phyloP scores from a whole-genome alignment of 1,140 invertebrate genomes.

The Drosophila melanica region DNA sequence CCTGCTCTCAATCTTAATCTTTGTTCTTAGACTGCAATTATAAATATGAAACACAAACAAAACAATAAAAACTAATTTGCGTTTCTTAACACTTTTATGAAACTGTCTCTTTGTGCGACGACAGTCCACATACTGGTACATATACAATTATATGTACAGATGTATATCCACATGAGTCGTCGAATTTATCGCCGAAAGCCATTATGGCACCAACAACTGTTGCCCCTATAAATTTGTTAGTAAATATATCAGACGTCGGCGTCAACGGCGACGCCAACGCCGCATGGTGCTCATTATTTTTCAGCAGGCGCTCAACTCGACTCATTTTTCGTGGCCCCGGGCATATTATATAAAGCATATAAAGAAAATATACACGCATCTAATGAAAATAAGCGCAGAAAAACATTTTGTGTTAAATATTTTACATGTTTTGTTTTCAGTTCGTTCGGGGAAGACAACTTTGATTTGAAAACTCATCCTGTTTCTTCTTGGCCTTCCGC shows the following conservation, averaged over 20 bases:
- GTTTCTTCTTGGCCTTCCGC: constrained; percentile 30
- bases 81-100: not conserved
- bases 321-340: constrained; percentile 9
- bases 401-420: constrained; percentile 72
- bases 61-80: not conserved
- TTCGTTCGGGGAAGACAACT: constrained; percentile 44
- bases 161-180: constrained; percentile 18
- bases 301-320: constrained; percentile 21
- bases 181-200: constrained; percentile 30
- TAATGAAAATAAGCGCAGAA: constrained; percentile 63
- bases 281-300: constrained; percentile 46
- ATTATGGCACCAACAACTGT: constrained; percentile 38
- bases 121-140: not conserved
- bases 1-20: not conserved
- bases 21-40: not conserved
- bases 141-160: not conserved
- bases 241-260: constrained; percentile 40
- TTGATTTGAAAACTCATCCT: constrained; percentile 28
- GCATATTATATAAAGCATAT: constrained; percentile 9
- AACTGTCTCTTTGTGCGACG: not conserved
- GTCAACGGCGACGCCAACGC: constrained; percentile 11
- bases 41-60: too few species aligned
- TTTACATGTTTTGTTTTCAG: constrained; percentile 65
- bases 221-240: constrained; percentile 44
- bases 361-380: constrained; percentile 14